Conservation (phyloP, 2,888 invertebrate genomes). For the Stenchaetothrips biformis region DNA sequence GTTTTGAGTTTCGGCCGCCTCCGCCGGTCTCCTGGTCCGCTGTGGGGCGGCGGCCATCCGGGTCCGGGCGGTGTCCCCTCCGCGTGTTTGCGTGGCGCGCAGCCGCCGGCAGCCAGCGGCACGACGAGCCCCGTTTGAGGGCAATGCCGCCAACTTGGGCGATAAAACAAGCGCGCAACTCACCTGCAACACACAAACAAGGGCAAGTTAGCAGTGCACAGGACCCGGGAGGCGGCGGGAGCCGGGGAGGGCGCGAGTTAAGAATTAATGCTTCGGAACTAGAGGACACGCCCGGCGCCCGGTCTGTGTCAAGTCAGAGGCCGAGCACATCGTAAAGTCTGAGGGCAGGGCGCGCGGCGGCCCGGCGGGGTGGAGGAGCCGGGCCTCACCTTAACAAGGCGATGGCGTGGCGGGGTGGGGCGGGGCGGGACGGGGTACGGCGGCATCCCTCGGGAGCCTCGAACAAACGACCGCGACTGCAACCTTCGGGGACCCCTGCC, state of each 20-base stretch:
- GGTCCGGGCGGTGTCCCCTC: no score
- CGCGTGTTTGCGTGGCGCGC: no score
- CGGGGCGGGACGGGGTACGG: neutral
- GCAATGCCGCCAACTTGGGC: neutral
- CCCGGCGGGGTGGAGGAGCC: neutral
- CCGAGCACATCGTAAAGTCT: slow-evolving; percentile 9
- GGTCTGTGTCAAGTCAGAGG: neutral
- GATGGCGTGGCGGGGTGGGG: neutral
- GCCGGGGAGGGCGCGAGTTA: slow-evolving; percentile 1
- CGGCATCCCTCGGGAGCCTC: neutral
- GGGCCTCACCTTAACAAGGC: slow-evolving; percentile 10
- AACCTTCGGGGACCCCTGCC: neutral
- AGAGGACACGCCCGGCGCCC: neutral
- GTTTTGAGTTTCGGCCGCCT: no score
- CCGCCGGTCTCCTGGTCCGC: no score
- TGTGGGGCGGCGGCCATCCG: no score
- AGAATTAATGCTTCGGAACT: slow-evolving; percentile 9
- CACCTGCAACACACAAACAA: slow-evolving; percentile 5
- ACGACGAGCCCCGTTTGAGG: no score
- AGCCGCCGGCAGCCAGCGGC: no score
- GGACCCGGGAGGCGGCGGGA: neutral
- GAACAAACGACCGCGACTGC: neutral
- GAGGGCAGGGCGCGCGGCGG: neutral
- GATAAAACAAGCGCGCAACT: slow-evolving; percentile 2
- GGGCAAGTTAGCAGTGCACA: neutral